Percentiles rank a stretch among this genome's conserved stretches.
Evolutionary conservation across 2,888 invertebrate species (phyloP).

Genomic region (Metalampra italica): DNA sequence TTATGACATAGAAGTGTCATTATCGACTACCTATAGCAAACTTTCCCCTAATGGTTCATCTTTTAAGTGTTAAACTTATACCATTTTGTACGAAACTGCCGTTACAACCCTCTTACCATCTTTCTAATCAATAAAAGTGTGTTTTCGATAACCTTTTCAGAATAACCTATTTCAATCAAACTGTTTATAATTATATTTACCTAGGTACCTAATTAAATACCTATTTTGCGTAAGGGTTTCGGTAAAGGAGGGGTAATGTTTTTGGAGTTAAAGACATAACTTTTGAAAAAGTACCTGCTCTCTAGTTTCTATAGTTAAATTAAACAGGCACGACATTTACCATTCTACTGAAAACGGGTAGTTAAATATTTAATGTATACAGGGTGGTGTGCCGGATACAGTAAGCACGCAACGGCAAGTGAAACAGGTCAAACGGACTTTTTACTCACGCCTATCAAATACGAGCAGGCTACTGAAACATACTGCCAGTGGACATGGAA

Average conservation of each 20-base stretch:
- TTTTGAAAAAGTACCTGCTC: too few relatives aligned
- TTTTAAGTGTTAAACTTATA: conserved; percentile 8
- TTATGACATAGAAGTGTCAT: not conserved
- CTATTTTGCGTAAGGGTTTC: too few relatives aligned
- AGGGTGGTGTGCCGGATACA: conserved; percentile 11
- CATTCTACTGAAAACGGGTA: not conserved
- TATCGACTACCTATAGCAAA: not conserved
- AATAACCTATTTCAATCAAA: too few relatives aligned
- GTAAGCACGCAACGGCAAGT: conserved; percentile 9
- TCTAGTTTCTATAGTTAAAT: too few relatives aligned
- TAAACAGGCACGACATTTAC: too few relatives aligned
- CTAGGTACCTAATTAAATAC: too few relatives aligned
- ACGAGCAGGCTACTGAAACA: too few relatives aligned
- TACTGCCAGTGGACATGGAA: not conserved
- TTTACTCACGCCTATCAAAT: not conserved
- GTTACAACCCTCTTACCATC: conserved; percentile 3
- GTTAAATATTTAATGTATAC: conserved; percentile 11
- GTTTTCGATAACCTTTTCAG: not conserved
- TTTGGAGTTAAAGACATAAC: too few relatives aligned
- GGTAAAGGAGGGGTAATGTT: too few relatives aligned
- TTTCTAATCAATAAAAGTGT: conserved; percentile 4
- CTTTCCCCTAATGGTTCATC: conserved; percentile 9
- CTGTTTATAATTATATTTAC: too few relatives aligned
- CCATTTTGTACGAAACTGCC: conserved; percentile 10
- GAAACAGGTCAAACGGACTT: conserved; percentile 8